These are phyloP conservation scores for Perizoma affinitatum DNA, from an alignment of 2,888 invertebrate genomes.

Conservation along the genomic window DNA sequence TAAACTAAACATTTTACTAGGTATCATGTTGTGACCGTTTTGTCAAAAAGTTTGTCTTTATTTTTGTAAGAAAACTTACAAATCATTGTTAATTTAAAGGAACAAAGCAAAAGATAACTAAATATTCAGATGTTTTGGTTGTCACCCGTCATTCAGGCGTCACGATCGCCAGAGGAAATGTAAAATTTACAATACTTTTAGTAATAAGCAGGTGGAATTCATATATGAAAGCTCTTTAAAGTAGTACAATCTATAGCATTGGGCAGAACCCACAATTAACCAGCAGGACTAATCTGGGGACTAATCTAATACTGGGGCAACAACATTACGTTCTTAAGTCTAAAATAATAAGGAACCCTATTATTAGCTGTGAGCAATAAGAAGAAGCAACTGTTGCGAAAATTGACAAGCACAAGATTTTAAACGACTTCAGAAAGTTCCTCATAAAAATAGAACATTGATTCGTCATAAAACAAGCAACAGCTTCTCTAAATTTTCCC, in stretches of 20 bases:
- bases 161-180: too few relatives aligned
- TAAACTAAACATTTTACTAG: slow-evolving; percentile 1
- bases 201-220: slow-evolving; percentile 4
- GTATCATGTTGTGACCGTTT: too few relatives aligned
- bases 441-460: background rate
- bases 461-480: background rate
- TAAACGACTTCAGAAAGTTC: background rate
- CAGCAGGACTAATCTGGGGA: too few relatives aligned
- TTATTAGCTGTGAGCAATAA: background rate
- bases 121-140: too few relatives aligned
- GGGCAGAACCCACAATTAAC: background rate
- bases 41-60: too few relatives aligned
- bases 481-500: background rate
- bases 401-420: background rate
- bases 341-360: background rate
- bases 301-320: background rate
- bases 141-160: too few relatives aligned
- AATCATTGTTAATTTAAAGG: too few relatives aligned
- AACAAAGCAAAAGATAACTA: too few relatives aligned
- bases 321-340: too few relatives aligned
- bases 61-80: too few relatives aligned
- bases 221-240: background rate
- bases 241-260: too few relatives aligned
- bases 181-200: background rate
- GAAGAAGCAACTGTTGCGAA: background rate